Evolutionary conservation across 2,113 vertebrate genomes (phyloP).

Genomic region (Rostratula benghalensis): DNA sequence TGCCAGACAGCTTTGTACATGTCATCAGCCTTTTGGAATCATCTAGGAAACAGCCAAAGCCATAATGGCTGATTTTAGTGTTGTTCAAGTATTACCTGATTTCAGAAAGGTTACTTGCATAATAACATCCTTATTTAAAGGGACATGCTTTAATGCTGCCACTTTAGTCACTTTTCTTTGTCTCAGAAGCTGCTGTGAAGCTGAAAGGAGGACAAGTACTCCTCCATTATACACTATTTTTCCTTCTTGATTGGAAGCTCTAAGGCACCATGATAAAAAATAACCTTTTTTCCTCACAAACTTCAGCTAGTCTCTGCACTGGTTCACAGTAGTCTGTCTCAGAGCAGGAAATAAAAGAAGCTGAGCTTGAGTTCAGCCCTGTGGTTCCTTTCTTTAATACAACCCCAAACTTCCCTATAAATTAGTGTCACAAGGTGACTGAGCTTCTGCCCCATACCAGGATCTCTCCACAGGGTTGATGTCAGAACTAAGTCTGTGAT

Average conservation of each 20-base stretch:
- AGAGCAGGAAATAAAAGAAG: neutral
- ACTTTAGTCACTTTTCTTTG: neutral
- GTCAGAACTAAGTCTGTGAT: neutral
- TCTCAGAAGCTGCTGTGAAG: neutral
- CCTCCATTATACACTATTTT: neutral
- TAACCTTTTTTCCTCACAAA: neutral
- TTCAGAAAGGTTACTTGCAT: neutral
- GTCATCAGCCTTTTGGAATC: neutral
- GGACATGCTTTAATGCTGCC: neutral
- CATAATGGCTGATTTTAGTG: neutral
- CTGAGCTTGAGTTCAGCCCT: neutral
- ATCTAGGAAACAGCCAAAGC: neutral
- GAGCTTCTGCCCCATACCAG: neutral
- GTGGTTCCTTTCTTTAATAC: neutral
- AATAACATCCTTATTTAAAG: neutral
- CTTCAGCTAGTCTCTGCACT: neutral
- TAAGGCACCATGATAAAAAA: neutral
- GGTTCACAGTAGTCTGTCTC: neutral
- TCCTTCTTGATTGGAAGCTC: neutral
- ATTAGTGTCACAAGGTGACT: neutral
- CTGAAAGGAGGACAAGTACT: neutral
- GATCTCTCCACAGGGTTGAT: neutral
- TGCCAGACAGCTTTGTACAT: neutral
- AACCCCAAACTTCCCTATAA: neutral
- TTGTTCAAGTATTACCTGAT: neutral